Base-by-base conservation (phyloP, 2,888 invertebrate species). In the Nemoura dubitans region DNA sequence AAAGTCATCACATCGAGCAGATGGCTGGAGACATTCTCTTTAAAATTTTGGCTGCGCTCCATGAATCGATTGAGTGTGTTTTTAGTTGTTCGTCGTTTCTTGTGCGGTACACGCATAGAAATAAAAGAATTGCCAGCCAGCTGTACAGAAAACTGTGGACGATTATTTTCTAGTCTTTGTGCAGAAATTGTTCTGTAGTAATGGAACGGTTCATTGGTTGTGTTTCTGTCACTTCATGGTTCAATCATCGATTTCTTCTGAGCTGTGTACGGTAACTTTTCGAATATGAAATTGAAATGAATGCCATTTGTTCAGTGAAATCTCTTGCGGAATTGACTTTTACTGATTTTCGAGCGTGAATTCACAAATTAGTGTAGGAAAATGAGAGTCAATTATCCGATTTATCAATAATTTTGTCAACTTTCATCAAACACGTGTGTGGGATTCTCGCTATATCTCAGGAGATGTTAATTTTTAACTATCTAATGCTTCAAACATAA, bases 21-120 rank as follows among this genome's bases (percentile, higher is more conserved):
- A 59, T 59, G 59, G 59, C 59, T 59, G 59, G 59, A 59, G 59
- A 59, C 59, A 59, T 59, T 59, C 59, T 59, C 59, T 59, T 59
- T 59, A 59, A 59, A 10, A 59, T 21, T 59, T 59, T 59, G 59
- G 59, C 59, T 16, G 1, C 16, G 59, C 21, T 59, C 59, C 59
- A 59, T 21, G 59, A 59, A 59, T 59, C 59, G 59, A 59, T 59
- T 59, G 59, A 59, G 59, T 59, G 59, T 59, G 59, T 59, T 59
- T 59, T 59, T 59, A 21, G 16, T 59, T 10, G 14, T 14, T 14
- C 59, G 59, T 21, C 14, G 59, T 21, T 59, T 59, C 59, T 59
- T 59, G 16, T 21, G 21, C 59, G 36, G 3, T 59, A 10, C 59
- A 59, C 59, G 59, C 59, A 59, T 1, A 59, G 59, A 59, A 36